Base-by-base conservation (phyloP, 2,888 invertebrate species). In the Oasisia sp. region DNA sequence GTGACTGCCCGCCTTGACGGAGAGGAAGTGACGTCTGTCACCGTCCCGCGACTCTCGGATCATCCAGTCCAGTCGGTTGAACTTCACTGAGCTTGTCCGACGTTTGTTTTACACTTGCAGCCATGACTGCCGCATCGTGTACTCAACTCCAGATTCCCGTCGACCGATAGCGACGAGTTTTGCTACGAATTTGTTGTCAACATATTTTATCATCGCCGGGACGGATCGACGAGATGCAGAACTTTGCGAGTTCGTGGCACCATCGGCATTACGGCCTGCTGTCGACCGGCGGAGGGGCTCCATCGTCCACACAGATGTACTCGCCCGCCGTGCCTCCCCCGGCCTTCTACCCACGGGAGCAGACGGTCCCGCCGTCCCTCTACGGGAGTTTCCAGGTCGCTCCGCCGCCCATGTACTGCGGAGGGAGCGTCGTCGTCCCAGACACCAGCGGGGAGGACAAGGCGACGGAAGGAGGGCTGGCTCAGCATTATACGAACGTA, bases 21-120 rank as follows among this genome's bases (percentile, higher is more conserved):
- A 7, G 74, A 74, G 74, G 74, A 74, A 74, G 74, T 74, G 19
- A 74, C 27, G 74, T 74, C 74, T 74, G 74, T 14, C 27, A 27
- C n/a, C 7, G 27, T 7, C n/a, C 74, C 27, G 19, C 27, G 27
- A 74, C n/a, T 27, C n/a, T 74, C 14, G 74, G 74, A 74, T 74
- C 74, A 74, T 74, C 74, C 74, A 19, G 74, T 74, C 74, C 74
- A 74, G 74, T 74, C 27, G 74, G 0, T 74, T 0, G n/a, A 27
- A 74, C 74, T 74, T 74, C 74, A 74, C 7, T 74, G 74, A 74
- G 74, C 74, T 74, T 74, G 74, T 74, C 74, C 74, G 74, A 74
- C 74, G 74, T 74, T 74, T 74, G 27, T 74, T 74, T 27, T 74
- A 74, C 74, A 74, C 74, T 74, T 74, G 74, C n/a, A 74, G 74